Evolutionary conservation across 2,797 vertebrate genomes (phyloP), one percentile per base, ranked within the genome.

Genomic region (Leontopithecus rosalia): DNA sequence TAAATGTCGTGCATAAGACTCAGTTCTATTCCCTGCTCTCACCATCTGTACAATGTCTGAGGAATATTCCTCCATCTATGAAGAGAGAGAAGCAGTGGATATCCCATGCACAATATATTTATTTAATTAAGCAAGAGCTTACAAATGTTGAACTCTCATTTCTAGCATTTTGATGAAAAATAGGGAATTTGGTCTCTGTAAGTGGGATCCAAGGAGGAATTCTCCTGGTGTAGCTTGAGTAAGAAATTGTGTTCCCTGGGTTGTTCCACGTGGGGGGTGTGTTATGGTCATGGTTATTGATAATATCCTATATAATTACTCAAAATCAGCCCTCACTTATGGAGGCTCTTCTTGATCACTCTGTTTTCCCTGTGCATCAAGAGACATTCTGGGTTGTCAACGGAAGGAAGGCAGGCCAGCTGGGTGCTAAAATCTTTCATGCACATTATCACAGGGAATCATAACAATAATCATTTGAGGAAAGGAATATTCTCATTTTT

Each of bases 401-500:
- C 19, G 46, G 33, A 79, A 85, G 70, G 64, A 76, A 52, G 46
- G 88, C 46, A 89, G 33, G 50, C 11, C 1, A 30, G 36, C 36
- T 26, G 26, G 36, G 72, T 52, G 26, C 75, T 76, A 55, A 24
- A 67, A 39, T 88, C 26, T 81, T 90, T 75, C 43, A 79, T 81
- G 43, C 26, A 10, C 4, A 0, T 79, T 48, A 77, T 84, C 72
- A 41, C 61, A 52, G 2, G n/a, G 30, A 91, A 89, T 84, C 61
- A 50, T 48, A 87, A 81, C 17, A 30, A 67, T 36, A 22, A 70
- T 70, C 67, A 36, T 22, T 36, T 36, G 19, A 70, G 67, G 33
- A 67, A 67, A 67, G 7, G 14, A 91, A 73, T 70, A 28, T 84
- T 95, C 72, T 95, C 72, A 33, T 43, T 87, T 95, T 91, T 33